Percentiles rank a stretch among this genome's conserved stretches.
Evolutionary conservation across 2,113 vertebrate genomes (phyloP).

Genomic region (Garra rufa): DNA sequence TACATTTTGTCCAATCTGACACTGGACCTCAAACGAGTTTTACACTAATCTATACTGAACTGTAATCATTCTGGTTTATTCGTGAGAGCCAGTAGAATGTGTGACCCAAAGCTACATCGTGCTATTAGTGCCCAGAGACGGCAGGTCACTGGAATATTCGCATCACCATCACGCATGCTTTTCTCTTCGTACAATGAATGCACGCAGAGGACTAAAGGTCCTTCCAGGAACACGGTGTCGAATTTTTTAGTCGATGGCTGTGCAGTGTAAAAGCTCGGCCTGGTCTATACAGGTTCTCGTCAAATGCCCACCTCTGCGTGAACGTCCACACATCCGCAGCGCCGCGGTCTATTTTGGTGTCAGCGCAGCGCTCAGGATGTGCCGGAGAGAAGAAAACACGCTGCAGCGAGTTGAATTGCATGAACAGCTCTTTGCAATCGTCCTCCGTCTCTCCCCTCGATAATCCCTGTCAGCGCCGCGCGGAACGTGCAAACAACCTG

Average conservation of each 20-base stretch:
- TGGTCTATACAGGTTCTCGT: not conserved
- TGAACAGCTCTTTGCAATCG: constrained; percentile 31
- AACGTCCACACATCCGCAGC: not conserved
- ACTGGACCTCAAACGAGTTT: not conserved
- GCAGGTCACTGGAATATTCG: constrained; percentile 16
- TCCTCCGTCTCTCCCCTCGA: constrained; percentile 30
- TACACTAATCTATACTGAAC: constrained; percentile 6
- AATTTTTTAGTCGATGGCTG: not conserved
- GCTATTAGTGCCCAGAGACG: constrained; percentile 24
- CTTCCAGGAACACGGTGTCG: not conserved
- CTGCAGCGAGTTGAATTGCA: constrained; percentile 11
- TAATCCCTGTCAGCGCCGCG: constrained; percentile 40
- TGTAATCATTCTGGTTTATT: not conserved
- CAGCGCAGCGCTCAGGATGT: not conserved
- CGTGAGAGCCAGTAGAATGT: not conserved
- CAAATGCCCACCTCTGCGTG: constrained; percentile 22
- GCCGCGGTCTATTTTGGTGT: not conserved
- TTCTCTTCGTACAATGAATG: constrained; percentile 3
- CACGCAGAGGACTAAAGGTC: not conserved
- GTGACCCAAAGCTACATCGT: not conserved
- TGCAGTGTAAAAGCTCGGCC: not conserved
- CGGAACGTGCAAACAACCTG: constrained; percentile 38
- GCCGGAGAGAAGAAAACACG: constrained; percentile 17
- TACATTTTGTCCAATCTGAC: not conserved
- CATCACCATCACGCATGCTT: not conserved